Evolutionary conservation across 2,888 invertebrate species (phyloP).

Genomic region (Drosophila anomalata): DNA sequence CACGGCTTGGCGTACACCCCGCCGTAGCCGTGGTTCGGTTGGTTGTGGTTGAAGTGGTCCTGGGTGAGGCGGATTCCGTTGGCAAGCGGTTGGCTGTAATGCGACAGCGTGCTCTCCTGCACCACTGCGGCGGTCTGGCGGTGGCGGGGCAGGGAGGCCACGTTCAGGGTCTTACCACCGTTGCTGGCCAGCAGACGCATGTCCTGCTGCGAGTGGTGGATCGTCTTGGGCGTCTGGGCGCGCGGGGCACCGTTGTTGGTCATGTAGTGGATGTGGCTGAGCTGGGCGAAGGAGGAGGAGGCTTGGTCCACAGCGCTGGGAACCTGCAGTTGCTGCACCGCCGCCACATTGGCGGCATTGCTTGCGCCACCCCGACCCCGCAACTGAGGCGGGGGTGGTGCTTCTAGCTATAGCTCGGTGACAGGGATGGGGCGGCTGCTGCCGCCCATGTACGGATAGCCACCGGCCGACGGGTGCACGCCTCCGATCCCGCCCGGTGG

Average conservation of each 20-base stretch:
- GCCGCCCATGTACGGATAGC: slow-evolving; percentile 81
- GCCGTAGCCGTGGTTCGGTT: slow-evolving; percentile 22
- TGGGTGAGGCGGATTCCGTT: slow-evolving; percentile 79
- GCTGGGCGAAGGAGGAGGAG: slow-evolving; percentile 78
- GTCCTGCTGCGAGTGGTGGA: slow-evolving; percentile 78
- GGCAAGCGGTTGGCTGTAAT: slow-evolving; percentile 82
- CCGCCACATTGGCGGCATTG: slow-evolving; percentile 43
- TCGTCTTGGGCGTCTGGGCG: slow-evolving; percentile 18
- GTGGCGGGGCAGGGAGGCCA: slow-evolving; percentile 76
- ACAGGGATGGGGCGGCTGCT: slow-evolving; percentile 90
- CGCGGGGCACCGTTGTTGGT: slow-evolving; percentile 68
- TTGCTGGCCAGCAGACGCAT: slow-evolving; percentile 77
- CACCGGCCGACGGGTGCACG: slow-evolving; percentile 69
- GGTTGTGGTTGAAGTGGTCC: slow-evolving; percentile 83
- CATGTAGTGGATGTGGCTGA: slow-evolving; percentile 84
- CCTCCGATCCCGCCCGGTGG: slow-evolving; percentile 82
- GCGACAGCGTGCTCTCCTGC: slow-evolving; percentile 74
- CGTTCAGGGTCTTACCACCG: slow-evolving; percentile 64
- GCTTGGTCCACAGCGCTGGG: slow-evolving; percentile 79
- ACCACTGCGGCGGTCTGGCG: slow-evolving; percentile 36
- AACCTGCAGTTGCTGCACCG: slow-evolving; percentile 82
- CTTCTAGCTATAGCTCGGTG: slow-evolving; percentile 97
- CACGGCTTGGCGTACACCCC: slow-evolving; percentile 68
- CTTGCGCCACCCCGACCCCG: slow-evolving; percentile 84
- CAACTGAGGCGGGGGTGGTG: slow-evolving; percentile 91